Base-by-base conservation (phyloP, 2,797 vertebrate genomes). In the Phoeniculus purpureus region DNA sequence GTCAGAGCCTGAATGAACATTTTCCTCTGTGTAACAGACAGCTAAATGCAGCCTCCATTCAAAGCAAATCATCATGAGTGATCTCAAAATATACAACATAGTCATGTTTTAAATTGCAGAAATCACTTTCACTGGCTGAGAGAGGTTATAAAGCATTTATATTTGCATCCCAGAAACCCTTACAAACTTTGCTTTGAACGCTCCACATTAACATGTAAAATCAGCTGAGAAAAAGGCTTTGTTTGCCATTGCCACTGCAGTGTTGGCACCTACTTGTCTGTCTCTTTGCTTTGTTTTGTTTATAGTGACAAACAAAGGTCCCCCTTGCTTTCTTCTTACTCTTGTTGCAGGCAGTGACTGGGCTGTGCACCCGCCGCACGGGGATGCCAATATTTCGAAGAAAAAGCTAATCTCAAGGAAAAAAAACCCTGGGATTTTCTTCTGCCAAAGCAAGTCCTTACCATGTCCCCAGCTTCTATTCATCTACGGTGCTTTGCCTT, bases 181-280 rank as follows among this genome's bases (percentile, higher is more conserved):
- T 58, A 19, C 19, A 89, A 11, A 37, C 31, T 94, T 65, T 87
- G 27, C 65, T 94, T 87, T 85, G 78, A 81, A 94, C 90, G 75
- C 43, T 72, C 78, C 65, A 20, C 16, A 85, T 68, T 82, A 67
- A 56, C 62, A 65, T 81, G 17, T 37, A 77, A 85, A 91, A 86
- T 68, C 22, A 31, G 26, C 73, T 81, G 47, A 45, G 72, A 17
- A 50, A 76, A 58, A 70, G 25, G 31, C 31, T 51, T 62, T 85
- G 43, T 70, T 89, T 91, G 73, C 92, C 76, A 47, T 47, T 72
- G 82, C 89, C 92, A 54, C 73, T 66, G 9, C 56, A 45, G 12
- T 2, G 48, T 58, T 79, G 66, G 67, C 87, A 82, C 58, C 68
- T 25, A 14, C 58, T 61, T 92, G 40, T 82, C 88, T 93, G 62